Conservation (phyloP, 2,113 vertebrate species). For the Aepyceros melampus region DNA sequence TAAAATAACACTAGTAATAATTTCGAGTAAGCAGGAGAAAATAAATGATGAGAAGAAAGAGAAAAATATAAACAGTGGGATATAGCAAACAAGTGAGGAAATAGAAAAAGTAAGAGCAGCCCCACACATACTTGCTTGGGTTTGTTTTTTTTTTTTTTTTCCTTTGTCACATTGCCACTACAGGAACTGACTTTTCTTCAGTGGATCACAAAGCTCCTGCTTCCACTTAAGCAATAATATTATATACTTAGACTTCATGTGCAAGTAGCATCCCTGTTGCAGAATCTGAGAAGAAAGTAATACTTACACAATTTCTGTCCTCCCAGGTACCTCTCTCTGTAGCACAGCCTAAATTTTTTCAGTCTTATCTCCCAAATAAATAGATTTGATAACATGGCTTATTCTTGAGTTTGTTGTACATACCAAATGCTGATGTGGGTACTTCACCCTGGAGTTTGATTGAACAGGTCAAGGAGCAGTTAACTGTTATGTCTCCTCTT, state of each 20-base stretch:
- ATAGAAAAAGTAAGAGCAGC: neutral
- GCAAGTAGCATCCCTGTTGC: neutral
- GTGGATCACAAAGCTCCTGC: neutral
- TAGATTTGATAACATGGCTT: neutral
- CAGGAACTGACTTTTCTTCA: neutral
- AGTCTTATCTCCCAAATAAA: neutral
- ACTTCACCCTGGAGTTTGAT: neutral
- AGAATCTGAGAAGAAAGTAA: neutral
- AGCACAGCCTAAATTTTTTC: neutral
- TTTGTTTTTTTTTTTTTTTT: neutral
- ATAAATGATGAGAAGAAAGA: neutral
- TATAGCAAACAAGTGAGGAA: neutral
- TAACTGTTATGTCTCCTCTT: neutral
- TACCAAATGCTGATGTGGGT: neutral
- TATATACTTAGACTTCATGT: neutral
- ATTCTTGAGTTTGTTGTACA: neutral
- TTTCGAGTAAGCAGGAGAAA: neutral
- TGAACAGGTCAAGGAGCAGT: neutral
- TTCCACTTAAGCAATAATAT: neutral
- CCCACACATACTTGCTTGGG: neutral
- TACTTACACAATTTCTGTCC: neutral
- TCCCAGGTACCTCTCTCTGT: neutral
- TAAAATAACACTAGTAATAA: neutral
- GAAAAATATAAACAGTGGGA: neutral
- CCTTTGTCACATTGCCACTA: neutral